Base-by-base conservation (phyloP, 2,797 vertebrate genomes). In the Anguilla marmorata region DNA sequence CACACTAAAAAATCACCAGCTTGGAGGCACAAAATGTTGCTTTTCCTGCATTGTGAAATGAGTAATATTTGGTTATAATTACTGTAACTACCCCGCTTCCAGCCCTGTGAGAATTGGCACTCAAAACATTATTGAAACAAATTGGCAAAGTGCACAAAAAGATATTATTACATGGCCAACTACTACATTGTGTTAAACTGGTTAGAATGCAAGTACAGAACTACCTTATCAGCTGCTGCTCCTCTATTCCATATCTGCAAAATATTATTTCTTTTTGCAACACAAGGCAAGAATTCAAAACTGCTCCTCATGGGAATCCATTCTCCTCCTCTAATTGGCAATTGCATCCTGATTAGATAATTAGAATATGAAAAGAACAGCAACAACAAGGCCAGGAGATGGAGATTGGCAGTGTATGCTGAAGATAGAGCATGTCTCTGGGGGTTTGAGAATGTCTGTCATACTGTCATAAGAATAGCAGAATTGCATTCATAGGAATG, bases 281-380 rank as follows among this genome's bases (percentile, higher is more conserved):
- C 74, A 79, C 74, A 79, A 79, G 74, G 19, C 74, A 19, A 5
- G 74, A 79, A 41, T 37, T 45, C 33, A 79, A 45, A 79, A 30
- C 74, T 79, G 37, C 33, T 79, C 74, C 14, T 45, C 74, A 19
- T 45, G 37, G 72, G 74, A 79, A 79, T 79, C 16, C 74, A 79
- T 79, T 79, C 74, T 21, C 33, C 19, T 79, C 74, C 12, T 45
- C 33, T 79, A 79, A 79, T 79, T 79, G 37, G 33, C 74, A 79
- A 11, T 79, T 19, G 16, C 19, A 21, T 16, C 74, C 19, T 79
- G 74, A 79, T 79, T 79, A 45, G 37, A 45, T 79, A 41, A 45
- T 79, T 24, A 79, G 14, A 79, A 79, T 45, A 79, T 79, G 37
- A 45, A 69, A 79, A 79, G 37, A 79, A 14, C 12, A 45, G 12